Percentiles rank a stretch among this genome's conserved stretches.
phyloP scores from a whole-genome alignment of 2,113 vertebrate species.

The Platanista minor region DNA sequence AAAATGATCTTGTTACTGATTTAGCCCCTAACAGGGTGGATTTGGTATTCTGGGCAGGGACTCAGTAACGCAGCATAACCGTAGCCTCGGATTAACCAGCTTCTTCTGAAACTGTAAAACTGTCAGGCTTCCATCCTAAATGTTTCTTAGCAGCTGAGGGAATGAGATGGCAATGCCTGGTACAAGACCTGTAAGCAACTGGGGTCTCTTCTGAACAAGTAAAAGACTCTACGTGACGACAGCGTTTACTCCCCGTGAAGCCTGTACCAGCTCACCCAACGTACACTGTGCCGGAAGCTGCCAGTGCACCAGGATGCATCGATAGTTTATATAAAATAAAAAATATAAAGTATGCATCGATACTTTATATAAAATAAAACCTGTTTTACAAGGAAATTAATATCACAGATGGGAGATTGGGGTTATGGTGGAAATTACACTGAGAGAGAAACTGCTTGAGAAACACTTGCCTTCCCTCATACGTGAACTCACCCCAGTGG shows the following conservation, averaged over 20 bases:
- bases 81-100: background rate
- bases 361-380: background rate
- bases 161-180: background rate
- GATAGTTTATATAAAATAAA: background rate
- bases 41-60: background rate
- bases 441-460: background rate
- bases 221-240: background rate
- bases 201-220: background rate
- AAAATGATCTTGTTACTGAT: background rate
- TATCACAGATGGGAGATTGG: background rate
- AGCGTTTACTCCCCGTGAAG: accelerated
- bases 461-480: background rate
- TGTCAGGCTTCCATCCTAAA: background rate
- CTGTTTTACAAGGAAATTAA: background rate
- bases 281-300: accelerated
- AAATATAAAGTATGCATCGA: accelerated
- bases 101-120: background rate
- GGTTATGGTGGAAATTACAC: background rate
- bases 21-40: background rate
- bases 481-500: background rate
- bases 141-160: background rate
- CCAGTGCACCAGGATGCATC: accelerated
- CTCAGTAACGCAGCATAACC: background rate
- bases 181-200: background rate
- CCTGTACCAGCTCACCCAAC: accelerated